Percentiles rank a stretch among this genome's conserved stretches.
Conservation (phyloP, 2,888 invertebrate genomes). For the Drosophila hamatofila region DNA sequence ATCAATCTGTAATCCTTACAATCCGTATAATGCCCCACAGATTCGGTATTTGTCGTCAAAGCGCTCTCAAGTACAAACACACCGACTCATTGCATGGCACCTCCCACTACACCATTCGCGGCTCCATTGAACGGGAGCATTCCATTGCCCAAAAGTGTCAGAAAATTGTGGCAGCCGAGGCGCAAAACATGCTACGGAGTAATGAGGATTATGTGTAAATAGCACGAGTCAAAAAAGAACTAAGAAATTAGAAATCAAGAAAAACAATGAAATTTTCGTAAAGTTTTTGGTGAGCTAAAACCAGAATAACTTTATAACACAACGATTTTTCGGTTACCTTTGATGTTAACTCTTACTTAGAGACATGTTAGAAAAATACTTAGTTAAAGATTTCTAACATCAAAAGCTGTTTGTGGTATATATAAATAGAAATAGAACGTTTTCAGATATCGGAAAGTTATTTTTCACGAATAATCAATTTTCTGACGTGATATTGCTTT, state of each 20-base stretch:
- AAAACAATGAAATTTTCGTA: background rate
- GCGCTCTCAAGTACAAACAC: conserved; percentile 86
- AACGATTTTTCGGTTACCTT: background rate
- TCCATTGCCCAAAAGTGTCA: conserved; percentile 56
- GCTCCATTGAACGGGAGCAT: conserved; percentile 69
- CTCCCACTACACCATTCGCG: conserved; percentile 77
- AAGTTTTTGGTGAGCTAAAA: background rate
- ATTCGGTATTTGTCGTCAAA: conserved; percentile 86
- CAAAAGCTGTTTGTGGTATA: background rate
- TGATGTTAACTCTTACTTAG: background rate
- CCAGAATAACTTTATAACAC: too few relatives aligned
- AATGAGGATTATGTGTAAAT: conserved; percentile 82
- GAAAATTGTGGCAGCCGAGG: conserved; percentile 58
- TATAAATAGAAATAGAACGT: background rate
- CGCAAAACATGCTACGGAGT: conserved; percentile 77
- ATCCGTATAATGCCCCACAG: conserved; percentile 75
- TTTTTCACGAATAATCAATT: background rate
- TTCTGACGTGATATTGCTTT: background rate
- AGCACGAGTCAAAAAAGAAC: background rate
- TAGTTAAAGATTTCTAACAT: too few relatives aligned
- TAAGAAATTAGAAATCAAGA: background rate
- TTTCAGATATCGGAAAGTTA: background rate
- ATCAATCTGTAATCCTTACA: too few relatives aligned
- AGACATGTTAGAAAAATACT: background rate
- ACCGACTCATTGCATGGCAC: conserved; percentile 82